Percentiles rank a stretch among this genome's conserved stretches.
Conservation (phyloP, 2,113 vertebrate genomes). For the Euleptes europaea region DNA sequence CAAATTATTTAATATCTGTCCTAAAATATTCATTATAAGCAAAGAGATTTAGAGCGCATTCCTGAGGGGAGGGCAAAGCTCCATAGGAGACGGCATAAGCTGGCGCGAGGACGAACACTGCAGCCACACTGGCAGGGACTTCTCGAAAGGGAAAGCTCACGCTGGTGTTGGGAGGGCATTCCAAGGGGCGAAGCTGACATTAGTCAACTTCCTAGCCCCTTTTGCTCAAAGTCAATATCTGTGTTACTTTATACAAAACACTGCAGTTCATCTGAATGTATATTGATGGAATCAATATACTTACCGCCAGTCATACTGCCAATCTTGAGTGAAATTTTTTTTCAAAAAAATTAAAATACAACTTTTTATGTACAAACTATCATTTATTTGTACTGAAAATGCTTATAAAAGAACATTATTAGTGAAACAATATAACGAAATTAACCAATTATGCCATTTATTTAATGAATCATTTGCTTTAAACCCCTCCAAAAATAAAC, state of each 20-base stretch:
- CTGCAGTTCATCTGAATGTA: neutral
- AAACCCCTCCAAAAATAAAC: neutral
- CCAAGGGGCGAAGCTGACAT: too few relatives aligned
- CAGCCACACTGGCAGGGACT: too few relatives aligned
- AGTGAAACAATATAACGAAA: neutral
- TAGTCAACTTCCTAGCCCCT: too few relatives aligned
- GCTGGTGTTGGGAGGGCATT: too few relatives aligned
- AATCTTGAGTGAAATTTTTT: slow-evolving; percentile 21
- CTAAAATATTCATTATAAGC: slow-evolving; percentile 13
- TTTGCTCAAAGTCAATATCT: neutral
- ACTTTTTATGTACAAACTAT: neutral
- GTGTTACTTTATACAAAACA: neutral
- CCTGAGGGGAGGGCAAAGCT: too few relatives aligned
- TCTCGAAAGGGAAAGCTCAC: too few relatives aligned
- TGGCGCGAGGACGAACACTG: too few relatives aligned
- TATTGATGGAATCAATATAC: neutral
- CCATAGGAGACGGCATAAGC: too few relatives aligned
- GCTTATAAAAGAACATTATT: slow-evolving; percentile 37
- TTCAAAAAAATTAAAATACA: neutral
- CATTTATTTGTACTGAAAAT: slow-evolving; percentile 35
- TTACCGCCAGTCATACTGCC: neutral
- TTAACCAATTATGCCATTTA: slow-evolving; percentile 7
- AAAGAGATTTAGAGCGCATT: neutral
- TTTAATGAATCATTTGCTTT: neutral
- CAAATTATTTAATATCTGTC: slow-evolving; percentile 8